These are phyloP conservation scores for Amia ocellicauda DNA, from an alignment of 2,113 vertebrate species.

Conservation along the genomic window DNA sequence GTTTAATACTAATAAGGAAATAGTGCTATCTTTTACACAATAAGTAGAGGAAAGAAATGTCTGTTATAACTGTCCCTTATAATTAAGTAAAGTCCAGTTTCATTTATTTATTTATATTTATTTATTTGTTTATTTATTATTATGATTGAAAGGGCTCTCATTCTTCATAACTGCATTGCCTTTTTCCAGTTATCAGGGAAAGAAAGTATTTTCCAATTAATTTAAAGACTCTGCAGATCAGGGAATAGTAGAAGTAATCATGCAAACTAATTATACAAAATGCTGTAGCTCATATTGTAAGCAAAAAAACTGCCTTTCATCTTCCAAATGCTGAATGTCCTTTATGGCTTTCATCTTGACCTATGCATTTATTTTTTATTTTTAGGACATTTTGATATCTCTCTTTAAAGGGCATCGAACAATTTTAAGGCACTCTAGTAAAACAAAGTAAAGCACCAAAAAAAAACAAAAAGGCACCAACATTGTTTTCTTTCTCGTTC, in stretches of 20 bases:
- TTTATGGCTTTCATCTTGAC: slow-evolving; percentile 65
- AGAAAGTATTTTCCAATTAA: slow-evolving; percentile 82
- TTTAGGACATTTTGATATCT: background rate
- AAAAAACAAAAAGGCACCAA: slow-evolving; percentile 40
- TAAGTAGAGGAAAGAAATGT: too few species aligned
- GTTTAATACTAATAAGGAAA: too few species aligned
- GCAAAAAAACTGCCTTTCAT: slow-evolving; percentile 65
- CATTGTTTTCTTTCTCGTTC: slow-evolving; percentile 75
- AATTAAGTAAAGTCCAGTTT: too few species aligned
- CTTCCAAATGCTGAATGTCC: slow-evolving; percentile 86
- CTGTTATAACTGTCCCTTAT: too few species aligned
- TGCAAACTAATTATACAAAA: slow-evolving; percentile 53
- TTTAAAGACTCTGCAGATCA: slow-evolving; percentile 70
- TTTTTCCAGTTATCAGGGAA: slow-evolving; percentile 87
- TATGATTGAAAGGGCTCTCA: slow-evolving; percentile 55
- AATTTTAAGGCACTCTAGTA: slow-evolving; percentile 45
- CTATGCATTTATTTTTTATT: slow-evolving; percentile 61
- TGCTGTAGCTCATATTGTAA: slow-evolving; percentile 72
- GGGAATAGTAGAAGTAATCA: slow-evolving; percentile 54
- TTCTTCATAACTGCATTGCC: slow-evolving; percentile 58
- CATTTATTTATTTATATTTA: too few species aligned
- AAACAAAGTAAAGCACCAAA: slow-evolving; percentile 44
- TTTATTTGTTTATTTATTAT: slow-evolving; percentile 56
- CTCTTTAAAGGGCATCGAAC: slow-evolving; percentile 53
- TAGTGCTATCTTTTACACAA: too few species aligned